A percentile compares a stretch with the other conserved stretches of the same genome.
These are phyloP conservation scores for Tachypleus tridentatus DNA, from an alignment of 1,140 invertebrate species.

Conservation along the genomic window DNA sequence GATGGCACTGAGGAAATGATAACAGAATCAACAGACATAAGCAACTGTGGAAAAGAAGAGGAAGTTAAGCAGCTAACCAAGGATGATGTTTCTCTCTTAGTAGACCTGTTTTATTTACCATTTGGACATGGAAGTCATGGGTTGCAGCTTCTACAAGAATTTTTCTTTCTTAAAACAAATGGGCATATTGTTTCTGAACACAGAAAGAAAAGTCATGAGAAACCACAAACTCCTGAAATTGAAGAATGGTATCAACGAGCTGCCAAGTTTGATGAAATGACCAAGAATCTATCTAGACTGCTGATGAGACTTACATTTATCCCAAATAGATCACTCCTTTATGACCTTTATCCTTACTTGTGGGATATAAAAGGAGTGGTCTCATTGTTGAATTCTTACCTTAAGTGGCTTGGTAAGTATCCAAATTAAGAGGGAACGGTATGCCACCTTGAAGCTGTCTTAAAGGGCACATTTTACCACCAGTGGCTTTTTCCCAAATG, in stretches of 20 bases:
- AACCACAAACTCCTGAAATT: conserved; percentile 22
- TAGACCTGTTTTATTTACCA: conserved; percentile 92
- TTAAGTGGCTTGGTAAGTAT: conserved; percentile 78
- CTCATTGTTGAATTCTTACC: conserved; percentile 73
- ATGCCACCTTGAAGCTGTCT: too few species aligned
- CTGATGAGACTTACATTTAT: conserved; percentile 59
- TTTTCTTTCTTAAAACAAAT: conserved; percentile 89
- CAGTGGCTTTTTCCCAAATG: too few species aligned
- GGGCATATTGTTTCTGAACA: conserved; percentile 39
- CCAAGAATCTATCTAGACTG: conserved; percentile 52
- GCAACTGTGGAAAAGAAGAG: conserved; percentile 9
- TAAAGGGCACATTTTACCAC: too few species aligned
- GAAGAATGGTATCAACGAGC: conserved; percentile 75
- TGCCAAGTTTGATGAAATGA: conserved; percentile 61
- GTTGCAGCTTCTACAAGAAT: conserved; percentile 74
- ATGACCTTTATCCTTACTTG: conserved; percentile 85
- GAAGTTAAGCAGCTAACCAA: conserved; percentile 44
- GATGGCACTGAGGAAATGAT: conserved; percentile 24
- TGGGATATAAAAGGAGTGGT: conserved; percentile 91
- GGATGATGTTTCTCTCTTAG: conserved; percentile 73
- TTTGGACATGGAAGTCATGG: conserved; percentile 90
- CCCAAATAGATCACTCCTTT: conserved; percentile 72
- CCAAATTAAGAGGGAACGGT: too few species aligned
- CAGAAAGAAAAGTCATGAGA: too few species aligned
- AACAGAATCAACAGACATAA: conserved; percentile 16